Percentiles rank a stretch among this genome's conserved stretches.
These are phyloP conservation scores for Sycophaga agraensis DNA, from an alignment of 1,140 invertebrate genomes.

Conservation along the genomic window DNA sequence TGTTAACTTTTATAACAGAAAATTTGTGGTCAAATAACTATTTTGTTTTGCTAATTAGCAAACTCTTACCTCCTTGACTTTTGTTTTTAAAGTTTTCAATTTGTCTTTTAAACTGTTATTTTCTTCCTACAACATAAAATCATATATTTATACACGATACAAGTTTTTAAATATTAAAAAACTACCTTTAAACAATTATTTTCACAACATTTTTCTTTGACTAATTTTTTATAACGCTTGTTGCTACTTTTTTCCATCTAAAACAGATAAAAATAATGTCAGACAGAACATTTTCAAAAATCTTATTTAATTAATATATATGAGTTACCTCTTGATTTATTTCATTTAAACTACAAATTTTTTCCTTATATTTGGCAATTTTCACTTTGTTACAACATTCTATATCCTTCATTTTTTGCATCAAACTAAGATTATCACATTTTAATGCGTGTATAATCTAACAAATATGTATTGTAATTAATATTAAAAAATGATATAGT, in stretches of 20 bases:
- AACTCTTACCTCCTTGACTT: neutral
- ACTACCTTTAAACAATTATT: constrained; percentile 44
- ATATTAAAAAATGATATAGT: neutral
- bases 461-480: neutral
- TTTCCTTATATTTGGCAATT: neutral
- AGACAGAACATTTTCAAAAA: too few species aligned
- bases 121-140: constrained; percentile 42
- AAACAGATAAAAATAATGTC: too few species aligned
- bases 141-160: neutral
- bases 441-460: neutral
- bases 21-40: neutral
- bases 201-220: constrained; percentile 45
- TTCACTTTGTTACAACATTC: neutral
- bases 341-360: constrained; percentile 14
- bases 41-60: neutral
- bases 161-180: neutral
- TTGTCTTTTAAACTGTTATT: constrained; percentile 42
- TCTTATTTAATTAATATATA: too few species aligned
- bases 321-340: too few species aligned
- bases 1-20: neutral
- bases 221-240: too few species aligned
- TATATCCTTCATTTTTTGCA: neutral
- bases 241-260: too few species aligned
- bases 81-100: too few species aligned
- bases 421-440: neutral